A percentile compares a stretch with the other conserved stretches of the same genome.
Conservation (phyloP, 30 jellyfish, hydroid and myxozoan species). For the Pelagia noctiluca region DNA sequence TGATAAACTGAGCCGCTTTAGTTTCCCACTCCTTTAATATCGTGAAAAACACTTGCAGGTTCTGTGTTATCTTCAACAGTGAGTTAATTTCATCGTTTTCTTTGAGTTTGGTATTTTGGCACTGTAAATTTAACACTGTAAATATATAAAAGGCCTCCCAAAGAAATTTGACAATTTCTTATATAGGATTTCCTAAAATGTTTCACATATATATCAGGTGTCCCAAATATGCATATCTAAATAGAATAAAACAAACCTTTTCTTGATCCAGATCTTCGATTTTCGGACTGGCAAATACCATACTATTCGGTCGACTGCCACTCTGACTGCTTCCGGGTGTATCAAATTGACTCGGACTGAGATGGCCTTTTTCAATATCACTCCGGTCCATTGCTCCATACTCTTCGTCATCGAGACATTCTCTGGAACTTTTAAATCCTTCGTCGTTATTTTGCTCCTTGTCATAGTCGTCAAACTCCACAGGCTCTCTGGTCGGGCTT, state of each 20-base stretch:
- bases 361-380: slow-evolving; percentile 30
- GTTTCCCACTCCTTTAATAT: too few species aligned
- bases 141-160: too few species aligned
- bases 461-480: slow-evolving; percentile 55
- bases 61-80: too few species aligned
- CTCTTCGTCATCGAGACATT: slow-evolving; percentile 76
- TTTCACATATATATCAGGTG: too few species aligned
- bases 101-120: too few species aligned
- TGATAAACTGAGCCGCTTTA: too few species aligned
- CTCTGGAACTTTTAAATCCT: slow-evolving; percentile 81
- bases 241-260: slow-evolving; percentile 56
- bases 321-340: slow-evolving; percentile 58
- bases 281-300: slow-evolving; percentile 45
- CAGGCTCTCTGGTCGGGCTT: slow-evolving; percentile 76
- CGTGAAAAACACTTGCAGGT: too few species aligned
- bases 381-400: slow-evolving; percentile 20
- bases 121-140: too few species aligned
- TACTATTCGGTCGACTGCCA: slow-evolving; percentile 69
- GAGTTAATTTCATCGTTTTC: too few species aligned
- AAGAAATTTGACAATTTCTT: too few species aligned
- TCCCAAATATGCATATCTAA: too few species aligned
- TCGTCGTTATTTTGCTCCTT: slow-evolving; percentile 44
- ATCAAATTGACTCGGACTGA: slow-evolving; percentile 44
- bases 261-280: slow-evolving; percentile 85
- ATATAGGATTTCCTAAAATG: too few species aligned